Base-by-base conservation (phyloP, 2,888 invertebrate species). In the Eilema sororculum region DNA sequence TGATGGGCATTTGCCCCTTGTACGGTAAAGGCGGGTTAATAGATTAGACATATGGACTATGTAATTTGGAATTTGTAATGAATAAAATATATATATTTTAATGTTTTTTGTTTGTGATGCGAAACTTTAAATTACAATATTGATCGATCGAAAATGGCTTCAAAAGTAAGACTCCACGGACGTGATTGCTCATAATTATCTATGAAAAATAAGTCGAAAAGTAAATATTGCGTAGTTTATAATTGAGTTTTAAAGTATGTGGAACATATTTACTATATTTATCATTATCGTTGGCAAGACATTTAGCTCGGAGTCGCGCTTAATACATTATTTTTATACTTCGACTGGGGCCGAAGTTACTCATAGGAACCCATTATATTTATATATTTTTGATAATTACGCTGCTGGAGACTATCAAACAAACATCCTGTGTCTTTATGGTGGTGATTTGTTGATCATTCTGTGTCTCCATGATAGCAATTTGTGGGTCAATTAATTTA, bases 101-200 rank as follows among this genome's bases (percentile, higher is more conserved):
- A 5, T 28, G 5, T 28, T 4, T 28, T 28, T 8, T 33, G 30
- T 16, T 4, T 41, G 41, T 41, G 16, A 0, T 16, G 8, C 12
- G 16, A 16, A 3, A 41, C 16, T 8, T 41, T 4, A 41, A 41
- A 41, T 6, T 33, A 1, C 30, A 33, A 33, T 33, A 33, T 41
- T 16, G 6, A 16, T 41, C 4, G 41, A 16, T 16, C 16, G 41
- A 16, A 6, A 41, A 3, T 41, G 16, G 0, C 41, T 1, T 37
- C 41, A 41, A 4, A 4, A 5, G 3, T 41, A 41, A 41, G 6
- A 12, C 37, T 12, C 3, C 20, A 46, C 0, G n/a, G 2, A 52
- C 52, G 52, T 52, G 52, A 52, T 52, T 20, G 52, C n/a, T 52
- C 52, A 52, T 52, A 52, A 52, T 52, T 52, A n/a, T n/a, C 20